Percentiles rank a stretch among this genome's conserved stretches.
These are phyloP conservation scores for Sardinella longiceps DNA, from an alignment of 2,797 vertebrate genomes.

Conservation along the genomic window DNA sequence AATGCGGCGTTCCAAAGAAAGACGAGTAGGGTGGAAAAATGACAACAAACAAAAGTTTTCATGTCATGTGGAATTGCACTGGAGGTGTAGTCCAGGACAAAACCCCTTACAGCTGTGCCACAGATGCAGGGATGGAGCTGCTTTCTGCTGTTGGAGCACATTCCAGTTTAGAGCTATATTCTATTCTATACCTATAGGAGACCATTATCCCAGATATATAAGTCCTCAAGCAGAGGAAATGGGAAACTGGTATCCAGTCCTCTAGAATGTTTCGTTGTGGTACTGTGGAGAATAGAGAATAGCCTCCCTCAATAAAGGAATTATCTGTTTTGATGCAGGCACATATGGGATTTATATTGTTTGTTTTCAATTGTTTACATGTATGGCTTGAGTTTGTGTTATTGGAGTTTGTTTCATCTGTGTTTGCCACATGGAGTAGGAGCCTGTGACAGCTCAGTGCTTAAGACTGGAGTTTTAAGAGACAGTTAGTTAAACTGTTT, in stretches of 20 bases:
- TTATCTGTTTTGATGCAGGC: background rate
- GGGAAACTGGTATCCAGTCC: background rate
- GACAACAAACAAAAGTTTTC: conserved; percentile 7
- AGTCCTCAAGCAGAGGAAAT: background rate
- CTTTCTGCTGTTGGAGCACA: background rate
- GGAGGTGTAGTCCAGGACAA: background rate
- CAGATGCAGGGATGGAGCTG: background rate
- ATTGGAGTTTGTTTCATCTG: background rate
- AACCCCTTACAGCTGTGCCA: background rate
- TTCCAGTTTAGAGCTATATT: background rate
- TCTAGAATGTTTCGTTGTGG: background rate
- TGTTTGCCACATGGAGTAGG: background rate
- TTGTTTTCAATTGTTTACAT: background rate
- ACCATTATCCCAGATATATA: background rate
- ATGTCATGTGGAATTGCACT: background rate
- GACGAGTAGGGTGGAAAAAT: background rate
- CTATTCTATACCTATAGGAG: background rate
- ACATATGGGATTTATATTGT: background rate
- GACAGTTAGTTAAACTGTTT: background rate
- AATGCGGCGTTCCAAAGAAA: background rate
- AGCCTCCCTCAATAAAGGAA: background rate
- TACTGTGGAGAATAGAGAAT: background rate
- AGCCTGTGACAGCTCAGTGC: background rate
- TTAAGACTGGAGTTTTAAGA: background rate
- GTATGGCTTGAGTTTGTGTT: background rate